Evolutionary conservation across 2,113 vertebrate genomes (phyloP).

Genomic region (Dasyurus viverrinus): DNA sequence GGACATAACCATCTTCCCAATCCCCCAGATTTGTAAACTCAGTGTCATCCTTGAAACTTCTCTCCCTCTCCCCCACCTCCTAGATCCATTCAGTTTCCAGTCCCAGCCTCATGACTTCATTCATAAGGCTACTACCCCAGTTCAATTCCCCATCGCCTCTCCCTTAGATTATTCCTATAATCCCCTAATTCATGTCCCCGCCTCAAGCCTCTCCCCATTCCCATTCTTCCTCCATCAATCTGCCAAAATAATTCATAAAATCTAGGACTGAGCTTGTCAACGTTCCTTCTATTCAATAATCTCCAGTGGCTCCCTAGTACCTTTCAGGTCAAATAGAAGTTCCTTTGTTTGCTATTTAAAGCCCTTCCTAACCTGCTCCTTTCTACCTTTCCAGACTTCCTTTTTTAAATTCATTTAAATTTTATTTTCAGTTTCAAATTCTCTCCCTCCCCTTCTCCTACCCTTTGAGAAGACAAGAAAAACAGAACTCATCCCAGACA

Average conservation of each 20-base stretch:
- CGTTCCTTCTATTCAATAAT: not conserved
- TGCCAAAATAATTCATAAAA: not conserved
- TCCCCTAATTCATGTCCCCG: not conserved
- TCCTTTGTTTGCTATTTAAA: not conserved
- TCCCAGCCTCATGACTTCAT: not conserved
- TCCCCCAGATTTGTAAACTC: not conserved
- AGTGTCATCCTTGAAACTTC: not conserved
- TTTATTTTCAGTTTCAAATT: not conserved
- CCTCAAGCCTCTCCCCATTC: not conserved
- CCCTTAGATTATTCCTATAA: not conserved
- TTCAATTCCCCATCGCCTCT: not conserved
- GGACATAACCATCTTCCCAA: not conserved
- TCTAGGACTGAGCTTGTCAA: not conserved
- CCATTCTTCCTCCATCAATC: not conserved
- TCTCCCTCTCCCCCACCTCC: not conserved
- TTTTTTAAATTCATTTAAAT: not conserved
- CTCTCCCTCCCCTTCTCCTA: not conserved
- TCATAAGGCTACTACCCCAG: not conserved
- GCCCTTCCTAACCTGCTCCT: not conserved
- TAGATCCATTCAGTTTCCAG: not conserved
- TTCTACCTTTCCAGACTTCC: not conserved
- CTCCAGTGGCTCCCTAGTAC: not conserved
- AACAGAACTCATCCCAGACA: not conserved
- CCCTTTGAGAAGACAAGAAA: not conserved
- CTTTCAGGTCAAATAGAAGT: not conserved